Evolutionary conservation across 2,888 invertebrate species (phyloP), one percentile per base, ranked within the genome.

Genomic region (Melolontha melolontha): DNA sequence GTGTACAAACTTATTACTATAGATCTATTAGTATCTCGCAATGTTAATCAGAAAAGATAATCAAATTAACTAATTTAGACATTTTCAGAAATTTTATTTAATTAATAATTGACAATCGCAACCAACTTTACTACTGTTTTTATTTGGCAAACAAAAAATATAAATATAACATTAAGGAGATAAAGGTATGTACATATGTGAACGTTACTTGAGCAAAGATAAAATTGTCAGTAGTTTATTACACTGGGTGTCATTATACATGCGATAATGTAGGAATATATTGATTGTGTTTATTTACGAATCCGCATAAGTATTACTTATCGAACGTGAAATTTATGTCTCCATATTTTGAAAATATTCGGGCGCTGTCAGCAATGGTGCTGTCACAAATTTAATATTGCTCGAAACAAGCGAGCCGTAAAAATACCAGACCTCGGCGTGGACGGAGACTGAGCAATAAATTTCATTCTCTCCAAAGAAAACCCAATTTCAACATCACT

Each of bases 301-400:
- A 27, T 17, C 8, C 22, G 42, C 17, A 39, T 42, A 17, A 11
- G 5, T 41, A 16, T 22, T 44, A 49, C 29, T 6, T 64, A 52
- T 62, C 47, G 49, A 47, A 34, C 47, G 47, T 62, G 47, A 62
- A 62, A 62, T 62, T 62, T 62, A 62, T 62, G 59, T 47, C 47
- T 62, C 59, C 47, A 62, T 39, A 62, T 62, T 62, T 62, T 47
- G 59, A 34, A 62, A 62, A 62, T 62, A 62, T 62, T 62, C 47
- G 47, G 17, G 47, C 47, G 39, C 59, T 62, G 59, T 62, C 59
- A 47, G 34, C 59, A 12, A 34, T 14, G 59, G 47, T 29, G 47
- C 47, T 49, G 59, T 62, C 59, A 47, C 59, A 62, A 62, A 62
- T 47, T 62, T 62, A 12, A 62, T 62, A 62, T 62, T 62, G 34